Conservation (phyloP, 2,797 vertebrate species). For the Schizothorax lantsangensis region DNA sequence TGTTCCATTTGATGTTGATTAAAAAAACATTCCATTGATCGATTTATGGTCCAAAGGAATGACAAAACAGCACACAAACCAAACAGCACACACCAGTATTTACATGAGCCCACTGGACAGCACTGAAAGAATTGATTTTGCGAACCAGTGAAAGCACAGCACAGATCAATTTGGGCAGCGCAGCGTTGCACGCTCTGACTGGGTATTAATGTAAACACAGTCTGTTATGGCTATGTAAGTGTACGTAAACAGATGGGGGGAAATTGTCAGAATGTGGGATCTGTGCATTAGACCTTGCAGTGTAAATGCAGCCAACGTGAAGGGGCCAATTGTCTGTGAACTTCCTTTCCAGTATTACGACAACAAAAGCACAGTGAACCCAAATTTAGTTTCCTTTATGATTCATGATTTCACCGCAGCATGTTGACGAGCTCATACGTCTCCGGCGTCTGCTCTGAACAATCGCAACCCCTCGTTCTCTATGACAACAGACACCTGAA, state of each 20-base stretch:
- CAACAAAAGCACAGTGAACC: slow-evolving; percentile 4
- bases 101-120: neutral
- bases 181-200: neutral
- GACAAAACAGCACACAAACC: neutral
- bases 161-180: neutral
- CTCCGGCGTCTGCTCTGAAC: neutral
- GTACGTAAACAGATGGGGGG: neutral
- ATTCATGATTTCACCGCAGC: slow-evolving; percentile 28
- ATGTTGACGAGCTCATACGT: neutral
- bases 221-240: neutral
- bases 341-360: neutral
- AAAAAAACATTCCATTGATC: neutral
- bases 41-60: neutral
- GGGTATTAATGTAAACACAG: neutral
- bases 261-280: neutral
- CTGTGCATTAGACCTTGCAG: neutral
- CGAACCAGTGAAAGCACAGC: neutral
- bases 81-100: neutral
- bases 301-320: slow-evolving; percentile 6
- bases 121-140: neutral
- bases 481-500: slow-evolving; percentile 37
- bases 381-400: slow-evolving; percentile 15
- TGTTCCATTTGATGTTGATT: neutral
- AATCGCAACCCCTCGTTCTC: slow-evolving; percentile 21
- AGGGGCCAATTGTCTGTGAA: neutral